Base-by-base conservation (phyloP, 2,113 vertebrate species). In the Gobius niger region DNA sequence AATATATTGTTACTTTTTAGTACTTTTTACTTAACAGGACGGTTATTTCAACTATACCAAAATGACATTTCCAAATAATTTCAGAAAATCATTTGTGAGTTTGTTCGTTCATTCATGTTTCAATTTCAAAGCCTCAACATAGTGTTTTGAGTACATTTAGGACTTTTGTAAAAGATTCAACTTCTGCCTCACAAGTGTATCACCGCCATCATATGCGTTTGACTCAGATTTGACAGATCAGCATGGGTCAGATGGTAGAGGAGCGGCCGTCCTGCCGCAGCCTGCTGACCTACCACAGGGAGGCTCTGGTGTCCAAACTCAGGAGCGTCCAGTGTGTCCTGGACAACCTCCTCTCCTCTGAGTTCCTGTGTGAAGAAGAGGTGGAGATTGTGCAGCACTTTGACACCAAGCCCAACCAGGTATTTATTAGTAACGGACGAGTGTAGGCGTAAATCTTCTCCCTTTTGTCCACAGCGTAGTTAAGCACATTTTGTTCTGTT, bases 321-420 rank as follows among this genome's bases (percentile, higher is more conserved):
- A 93, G 77, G 64, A 98, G 96, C 77, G 91, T 92, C 0, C 94
- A 94, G 82, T 98, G 96, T 73, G 79, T 99, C 85, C 72, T 98
- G 83, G 95, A 97, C 89, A 99, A 99, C 89, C 84, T 99, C 80
- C 51, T 87, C n/a, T 44, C 86, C 52, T 91, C 91, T 0, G 94
- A 91, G 53, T 98, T 95, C 86, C 89, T 98, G 88, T 96, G 96
- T 0, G 67, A 68, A 0, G 97, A 99, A 65, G 97, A 99, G 5
- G 92, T 90, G 0, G 97, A 99, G 86, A 95, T 97, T 0, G 91
- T 95, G 13, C 87, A 89, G 42, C 93, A 88, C 4, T 93, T 92
- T 61, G 66, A 81, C 63, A 98, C 96, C 34, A 94, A 93, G 86
- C 82, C 95, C 0, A 93, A 96, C 70, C 94, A 96, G 95, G 97